Evolutionary conservation across 2,797 vertebrate species (phyloP), one percentile per base, ranked within the genome.

Genomic region (Sardinella longiceps): DNA sequence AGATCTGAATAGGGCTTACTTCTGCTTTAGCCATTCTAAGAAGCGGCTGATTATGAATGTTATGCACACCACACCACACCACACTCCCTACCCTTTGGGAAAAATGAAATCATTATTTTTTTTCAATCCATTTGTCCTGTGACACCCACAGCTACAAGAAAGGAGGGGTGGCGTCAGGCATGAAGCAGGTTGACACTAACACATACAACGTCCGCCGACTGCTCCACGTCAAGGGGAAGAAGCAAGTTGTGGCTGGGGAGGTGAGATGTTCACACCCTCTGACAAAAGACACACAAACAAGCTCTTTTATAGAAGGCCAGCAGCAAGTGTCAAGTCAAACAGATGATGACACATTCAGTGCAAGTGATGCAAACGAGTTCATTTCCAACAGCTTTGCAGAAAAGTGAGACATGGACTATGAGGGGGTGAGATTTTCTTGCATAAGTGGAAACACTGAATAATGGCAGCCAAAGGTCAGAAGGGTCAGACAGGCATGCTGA

Each of bases 191-290:
- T 85, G 96, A 97, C 88, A 97, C 95, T 0, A 97, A 97, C 90
- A 92, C 94, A 0, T 96, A 95, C 81, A 92, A 96, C 0, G 5
- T 96, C 66, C 95, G 89, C 83, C 92, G 97, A 45, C 92, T 97
- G 53, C 91, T 97, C 66, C 96, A 97, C 0, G 96, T 97, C 82
- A 97, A 97, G 89, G 97, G 97, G 84, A 97, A 95, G 90, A 97
- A 96, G 90, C 95, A 95, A 0, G 95, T 97, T 81, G 82, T 92
- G 33, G 97, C 96, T 0, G 90, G 92, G 91, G 97, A 97, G 96
- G 97, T 97, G 80, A 90, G 93, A 85, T 50, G 4, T n/a, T 60
- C 70, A 77, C 70, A 77, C 37, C 5, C 5, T 43, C 15, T 14
- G 15, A 23, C 70, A 37, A 18, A 37, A 23, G 5, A 4, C 37